phyloP scores from a whole-genome alignment of 23 tunicate species.

The Clavelina lepadiformis region DNA sequence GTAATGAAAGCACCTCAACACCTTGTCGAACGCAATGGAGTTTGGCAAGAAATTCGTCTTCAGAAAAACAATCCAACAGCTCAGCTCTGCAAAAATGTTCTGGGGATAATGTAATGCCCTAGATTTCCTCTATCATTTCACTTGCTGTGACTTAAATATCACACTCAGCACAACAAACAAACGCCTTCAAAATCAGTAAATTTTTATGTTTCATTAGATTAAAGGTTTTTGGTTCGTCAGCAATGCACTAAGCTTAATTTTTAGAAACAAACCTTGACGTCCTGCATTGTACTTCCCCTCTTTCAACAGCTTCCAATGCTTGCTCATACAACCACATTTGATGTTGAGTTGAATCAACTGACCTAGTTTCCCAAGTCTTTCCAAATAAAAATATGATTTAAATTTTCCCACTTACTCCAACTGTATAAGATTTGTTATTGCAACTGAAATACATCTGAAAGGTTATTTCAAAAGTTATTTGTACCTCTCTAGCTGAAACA shows the following conservation, averaged over 20 bases:
- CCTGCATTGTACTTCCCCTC: conserved; percentile 57
- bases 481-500: conserved; percentile 73
- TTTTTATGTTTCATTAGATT: not conserved
- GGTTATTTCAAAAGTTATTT: not conserved
- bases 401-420: too few species aligned
- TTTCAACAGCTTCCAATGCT: conserved; percentile 61
- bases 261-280: conserved; percentile 39
- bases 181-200: not conserved
- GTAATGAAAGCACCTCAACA: conserved; percentile 37
- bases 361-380: conserved; percentile 68
- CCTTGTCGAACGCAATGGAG: conserved; percentile 79
- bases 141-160: too few species aligned
- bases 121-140: too few species aligned
- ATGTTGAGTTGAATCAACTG: conserved; percentile 18
- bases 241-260: not conserved
- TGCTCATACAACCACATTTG: conserved; percentile 44
- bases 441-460: not conserved
- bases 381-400: too few species aligned
- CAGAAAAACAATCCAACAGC: conserved; percentile 67
- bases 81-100: conserved; percentile 60
- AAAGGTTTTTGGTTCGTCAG: not conserved
- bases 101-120: too few species aligned
- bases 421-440: not conserved
- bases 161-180: too few species aligned
- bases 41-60: conserved; percentile 76